Conservation (phyloP, 2,797 vertebrate genomes). For the Tadarida brasiliensis region DNA sequence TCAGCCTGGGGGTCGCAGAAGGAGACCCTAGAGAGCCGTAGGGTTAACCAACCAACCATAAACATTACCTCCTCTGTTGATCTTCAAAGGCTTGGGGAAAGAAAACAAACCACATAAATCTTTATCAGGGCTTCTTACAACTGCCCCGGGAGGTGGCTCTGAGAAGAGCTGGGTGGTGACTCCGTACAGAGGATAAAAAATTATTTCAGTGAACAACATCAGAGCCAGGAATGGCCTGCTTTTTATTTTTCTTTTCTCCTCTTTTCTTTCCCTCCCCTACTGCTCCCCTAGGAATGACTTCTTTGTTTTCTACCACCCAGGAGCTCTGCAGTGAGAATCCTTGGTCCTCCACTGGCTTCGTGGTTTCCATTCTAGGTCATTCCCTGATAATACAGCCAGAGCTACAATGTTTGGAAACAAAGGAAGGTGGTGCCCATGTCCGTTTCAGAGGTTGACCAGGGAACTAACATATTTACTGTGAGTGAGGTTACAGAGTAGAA, state of each 20-base stretch:
- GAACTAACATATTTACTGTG: not conserved
- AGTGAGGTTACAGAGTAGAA: not conserved
- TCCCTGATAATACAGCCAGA: not conserved
- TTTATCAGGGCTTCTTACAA: conserved; percentile 89
- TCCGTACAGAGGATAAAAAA: conserved; percentile 72
- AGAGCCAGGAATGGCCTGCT: conserved; percentile 42
- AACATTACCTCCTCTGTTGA: conserved; percentile 88
- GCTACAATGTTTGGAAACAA: not conserved
- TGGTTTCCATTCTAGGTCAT: conserved; percentile 4
- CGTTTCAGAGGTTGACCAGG: not conserved
- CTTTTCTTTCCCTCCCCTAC: not conserved
- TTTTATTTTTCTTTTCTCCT: conserved; percentile 12
- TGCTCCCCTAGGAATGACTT: not conserved
- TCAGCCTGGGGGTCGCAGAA: conserved; percentile 78
- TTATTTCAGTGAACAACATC: conserved; percentile 58
- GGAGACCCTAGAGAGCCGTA: conserved; percentile 85
- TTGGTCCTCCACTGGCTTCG: not conserved
- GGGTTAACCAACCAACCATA: conserved; percentile 90
- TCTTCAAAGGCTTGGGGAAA: conserved; percentile 90
- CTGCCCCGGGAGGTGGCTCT: conserved; percentile 82
- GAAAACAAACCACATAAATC: conserved; percentile 89
- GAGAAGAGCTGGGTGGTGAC: conserved; percentile 81
- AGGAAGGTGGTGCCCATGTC: not conserved
- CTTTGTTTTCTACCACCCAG: conserved; percentile 43
- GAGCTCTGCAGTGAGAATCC: not conserved